These are phyloP conservation scores for Platichthys stellatus DNA, from an alignment of 2,113 vertebrate species.

Conservation along the genomic window DNA sequence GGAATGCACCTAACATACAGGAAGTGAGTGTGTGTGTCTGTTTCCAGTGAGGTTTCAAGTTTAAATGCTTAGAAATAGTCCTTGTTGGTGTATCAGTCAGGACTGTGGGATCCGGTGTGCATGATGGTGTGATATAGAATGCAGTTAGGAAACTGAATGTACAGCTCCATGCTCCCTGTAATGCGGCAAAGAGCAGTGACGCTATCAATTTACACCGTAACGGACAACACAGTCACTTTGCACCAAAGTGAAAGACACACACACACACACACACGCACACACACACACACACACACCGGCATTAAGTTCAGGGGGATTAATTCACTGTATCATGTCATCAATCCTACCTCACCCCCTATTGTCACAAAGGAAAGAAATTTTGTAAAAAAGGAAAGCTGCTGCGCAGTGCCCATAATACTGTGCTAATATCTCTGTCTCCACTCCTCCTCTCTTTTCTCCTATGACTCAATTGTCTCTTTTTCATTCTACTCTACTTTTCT, in stretches of 20 bases:
- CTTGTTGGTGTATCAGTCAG: conserved; percentile 54
- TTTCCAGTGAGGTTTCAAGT: conserved; percentile 44
- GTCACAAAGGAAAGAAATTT: conserved; percentile 49
- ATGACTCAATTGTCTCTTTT: conserved; percentile 42
- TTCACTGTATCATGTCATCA: conserved; percentile 73
- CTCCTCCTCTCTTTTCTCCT: conserved; percentile 3
- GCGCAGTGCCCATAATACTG: conserved; percentile 15
- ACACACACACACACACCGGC: conserved; percentile 55
- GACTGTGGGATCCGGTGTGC: conserved; percentile 69
- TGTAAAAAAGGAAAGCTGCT: conserved; percentile 35
- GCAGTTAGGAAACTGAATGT: conserved; percentile 76
- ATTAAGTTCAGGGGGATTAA: conserved; percentile 68
- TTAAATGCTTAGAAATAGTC: conserved; percentile 57
- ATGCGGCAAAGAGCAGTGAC: conserved; percentile 72
- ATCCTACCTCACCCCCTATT: conserved; percentile 60
- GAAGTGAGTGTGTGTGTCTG: conserved; percentile 16
- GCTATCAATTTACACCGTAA: conserved; percentile 78
- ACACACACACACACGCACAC: conserved; percentile 48
- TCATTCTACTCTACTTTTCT: conserved; percentile 43
- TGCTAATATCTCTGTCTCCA: conserved; percentile 2
- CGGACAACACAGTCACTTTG: conserved; percentile 74
- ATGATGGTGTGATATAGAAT: conserved; percentile 73
- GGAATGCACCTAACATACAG: background rate
- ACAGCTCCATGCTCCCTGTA: conserved; percentile 68
- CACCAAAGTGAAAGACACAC: conserved; percentile 73